Conservation (phyloP, 2,888 invertebrate genomes). For the Napeogenes inachia region DNA sequence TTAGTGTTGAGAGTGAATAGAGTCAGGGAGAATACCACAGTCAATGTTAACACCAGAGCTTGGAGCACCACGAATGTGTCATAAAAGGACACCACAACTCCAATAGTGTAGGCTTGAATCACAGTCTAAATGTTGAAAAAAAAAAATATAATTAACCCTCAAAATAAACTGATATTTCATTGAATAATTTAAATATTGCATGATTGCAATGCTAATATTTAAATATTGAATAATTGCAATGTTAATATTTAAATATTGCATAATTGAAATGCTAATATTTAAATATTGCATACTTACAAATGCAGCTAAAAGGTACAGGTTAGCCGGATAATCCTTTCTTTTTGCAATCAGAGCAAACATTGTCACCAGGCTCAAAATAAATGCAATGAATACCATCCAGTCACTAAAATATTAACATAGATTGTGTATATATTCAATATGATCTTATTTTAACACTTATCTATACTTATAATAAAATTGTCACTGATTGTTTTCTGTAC, state of each 20-base stretch:
- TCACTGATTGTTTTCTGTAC: no score
- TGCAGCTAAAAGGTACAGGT: conserved; percentile 85
- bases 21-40: conserved; percentile 85
- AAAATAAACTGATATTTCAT: no score
- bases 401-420: conserved; percentile 66
- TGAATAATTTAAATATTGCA: no score
- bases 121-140: conserved; percentile 78
- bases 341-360: conserved; percentile 84
- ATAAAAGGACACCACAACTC: conserved; percentile 87
- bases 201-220: not conserved
- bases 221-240: no score
- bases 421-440: not conserved
- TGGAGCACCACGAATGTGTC: conserved; percentile 86
- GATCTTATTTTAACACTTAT: not conserved
- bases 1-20: conserved; percentile 92
- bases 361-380: conserved; percentile 80
- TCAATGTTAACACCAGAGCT: conserved; percentile 85
- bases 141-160: not conserved
- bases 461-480: no score
- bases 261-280: no score
- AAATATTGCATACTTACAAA: conserved; percentile 81
- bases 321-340: conserved; percentile 86
- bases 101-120: conserved; percentile 86
- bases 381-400: conserved; percentile 81
- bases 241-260: not conserved